Evolutionary conservation across 2,888 invertebrate species (phyloP), one percentile per base, ranked within the genome.

Genomic region (Coelinius sp.): DNA sequence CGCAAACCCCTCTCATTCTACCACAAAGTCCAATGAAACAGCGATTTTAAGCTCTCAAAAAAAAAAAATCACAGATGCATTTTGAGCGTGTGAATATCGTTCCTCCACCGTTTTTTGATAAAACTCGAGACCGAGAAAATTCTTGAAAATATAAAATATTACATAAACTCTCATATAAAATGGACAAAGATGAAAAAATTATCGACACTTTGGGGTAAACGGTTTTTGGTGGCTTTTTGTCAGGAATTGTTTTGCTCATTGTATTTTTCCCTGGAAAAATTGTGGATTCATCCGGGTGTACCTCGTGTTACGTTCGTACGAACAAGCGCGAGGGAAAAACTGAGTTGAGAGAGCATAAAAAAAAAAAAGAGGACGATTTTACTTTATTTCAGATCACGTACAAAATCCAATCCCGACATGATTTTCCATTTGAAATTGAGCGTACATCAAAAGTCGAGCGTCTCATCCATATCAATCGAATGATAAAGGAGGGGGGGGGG

Each of bases 381-480:
- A 82, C 78, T 84, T 85, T 84, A 84, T 85, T 85, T 83, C 84
- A 79, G 78, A 81, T 85, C 86, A 85, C 86, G 85, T 85, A 79
- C 84, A 74, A 83, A 84, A 81, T 83, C 83, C 84, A 85, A 85
- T 81, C 81, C 80, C 75, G 76, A 78, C 81, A 85, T 85, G 84
- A 86, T 85, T 86, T 85, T 86, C 85, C 85, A 85, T 85, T 85
- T 85, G 81, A 85, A 86, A 86, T 85, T 80, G 83, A 85, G 86
- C 85, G 83, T 83, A 83, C 83, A 85, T 85, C 84, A 84, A 84
- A 83, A 81, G 79, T 83, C 80, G 78, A 68, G 76, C 80, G 78
- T 81, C 80, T 84, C 83, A 84, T 84, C 83, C 85, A 86, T 85
- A 85, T 85, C 85, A 85, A 86, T 85, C 82, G 82, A 77, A 77